Percentiles rank a stretch among this genome's conserved stretches.
Conservation (phyloP, 2,888 invertebrate species). For the Hemithea aestivaria region DNA sequence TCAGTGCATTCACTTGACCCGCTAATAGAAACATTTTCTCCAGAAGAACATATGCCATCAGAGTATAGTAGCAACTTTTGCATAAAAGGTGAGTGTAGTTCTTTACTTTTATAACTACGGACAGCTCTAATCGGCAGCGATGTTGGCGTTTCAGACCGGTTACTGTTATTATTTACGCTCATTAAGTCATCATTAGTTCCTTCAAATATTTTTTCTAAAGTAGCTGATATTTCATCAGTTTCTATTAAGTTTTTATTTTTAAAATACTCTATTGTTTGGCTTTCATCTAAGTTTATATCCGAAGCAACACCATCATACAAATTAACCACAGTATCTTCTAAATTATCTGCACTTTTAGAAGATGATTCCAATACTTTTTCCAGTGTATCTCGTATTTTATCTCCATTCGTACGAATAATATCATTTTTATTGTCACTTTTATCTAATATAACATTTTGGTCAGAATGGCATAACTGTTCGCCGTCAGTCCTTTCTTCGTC, state of each 20-base stretch:
- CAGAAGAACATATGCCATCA: conserved; percentile 34
- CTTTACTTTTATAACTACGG: conserved; percentile 31
- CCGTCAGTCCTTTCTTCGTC: too few species aligned
- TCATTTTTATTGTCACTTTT: too few species aligned
- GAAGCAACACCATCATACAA: too few species aligned
- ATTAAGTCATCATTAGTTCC: conserved; percentile 7
- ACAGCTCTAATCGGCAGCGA: background rate
- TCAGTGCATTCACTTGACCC: conserved; percentile 1
- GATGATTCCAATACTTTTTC: too few species aligned
- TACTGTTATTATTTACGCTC: background rate
- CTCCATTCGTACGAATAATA: too few species aligned
- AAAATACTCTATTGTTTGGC: background rate
- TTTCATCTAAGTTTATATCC: background rate
- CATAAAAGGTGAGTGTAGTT: conserved; percentile 55
- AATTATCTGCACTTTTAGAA: too few species aligned
- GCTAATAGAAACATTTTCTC: background rate
- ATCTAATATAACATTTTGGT: too few species aligned
- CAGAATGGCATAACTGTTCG: too few species aligned
- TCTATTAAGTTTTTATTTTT: conserved; percentile 15
- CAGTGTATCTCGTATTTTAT: too few species aligned
- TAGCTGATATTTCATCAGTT: conserved; percentile 14
- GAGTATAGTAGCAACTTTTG: conserved; percentile 50
- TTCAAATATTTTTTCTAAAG: conserved; percentile 13
- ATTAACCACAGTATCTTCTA: too few species aligned
- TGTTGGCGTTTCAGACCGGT: background rate